phyloP scores from a whole-genome alignment of 2,113 vertebrate species.

The Perccottus glenii region DNA sequence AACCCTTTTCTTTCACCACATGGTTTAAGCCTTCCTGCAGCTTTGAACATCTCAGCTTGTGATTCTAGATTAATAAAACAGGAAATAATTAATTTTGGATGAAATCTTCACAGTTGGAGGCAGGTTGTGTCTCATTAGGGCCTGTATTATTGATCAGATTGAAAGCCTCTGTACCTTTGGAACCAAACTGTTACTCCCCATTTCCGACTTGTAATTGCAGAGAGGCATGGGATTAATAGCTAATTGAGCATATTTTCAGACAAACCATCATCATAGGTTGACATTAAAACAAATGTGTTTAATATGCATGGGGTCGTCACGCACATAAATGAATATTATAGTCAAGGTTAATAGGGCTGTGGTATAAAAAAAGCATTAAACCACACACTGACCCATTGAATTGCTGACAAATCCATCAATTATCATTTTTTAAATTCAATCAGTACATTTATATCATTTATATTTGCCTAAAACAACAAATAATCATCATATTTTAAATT shows the following conservation, averaged over 20 bases:
- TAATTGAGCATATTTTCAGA: constrained; percentile 78
- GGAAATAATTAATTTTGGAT: constrained; percentile 84
- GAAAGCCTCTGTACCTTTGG: constrained; percentile 71
- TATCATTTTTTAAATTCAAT: no score
- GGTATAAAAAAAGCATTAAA: no score
- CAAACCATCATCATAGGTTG: constrained; percentile 68
- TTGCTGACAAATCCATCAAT: no score
- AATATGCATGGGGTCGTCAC: constrained; percentile 68
- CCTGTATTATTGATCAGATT: constrained; percentile 82
- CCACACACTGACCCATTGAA: no score
- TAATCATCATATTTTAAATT: no score
- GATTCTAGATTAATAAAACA: constrained; percentile 81
- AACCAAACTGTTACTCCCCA: constrained; percentile 64
- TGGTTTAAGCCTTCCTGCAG: constrained; percentile 64
- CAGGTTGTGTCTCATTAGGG: constrained; percentile 74
- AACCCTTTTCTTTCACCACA: constrained; percentile 51
- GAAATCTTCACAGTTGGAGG: constrained; percentile 77
- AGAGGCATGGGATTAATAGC: constrained; percentile 68
- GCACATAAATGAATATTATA: constrained; percentile 32
- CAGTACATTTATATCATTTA: background rate
- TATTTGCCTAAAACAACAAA: no score
- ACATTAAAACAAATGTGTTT: constrained; percentile 65
- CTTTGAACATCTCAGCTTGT: constrained; percentile 75
- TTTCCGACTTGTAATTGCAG: constrained; percentile 60
- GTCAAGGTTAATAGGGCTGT: constrained; percentile 35